Evolutionary conservation across 2,797 vertebrate genomes (phyloP), one percentile per base, ranked within the genome.

Genomic region (Sebastes minor): DNA sequence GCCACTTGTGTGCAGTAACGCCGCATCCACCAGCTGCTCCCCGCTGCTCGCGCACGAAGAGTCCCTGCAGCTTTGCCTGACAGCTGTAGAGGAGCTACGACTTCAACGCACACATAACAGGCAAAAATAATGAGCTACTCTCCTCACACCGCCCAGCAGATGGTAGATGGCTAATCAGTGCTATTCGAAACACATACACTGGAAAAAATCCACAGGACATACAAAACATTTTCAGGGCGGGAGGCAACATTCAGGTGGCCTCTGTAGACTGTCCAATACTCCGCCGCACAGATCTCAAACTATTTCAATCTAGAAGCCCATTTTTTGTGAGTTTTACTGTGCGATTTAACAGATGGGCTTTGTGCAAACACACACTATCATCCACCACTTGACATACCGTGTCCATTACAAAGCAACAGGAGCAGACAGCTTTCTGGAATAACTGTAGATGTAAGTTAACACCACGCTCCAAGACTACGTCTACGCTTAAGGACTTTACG

Each of bases 141-240:
- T 82, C 76, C 71, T 82, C 74, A 49, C 70, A 38, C 69, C 49
- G 80, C 86, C 83, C 86, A 89, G 89, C 91, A 94, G 91, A 93
- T 90, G 91, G 89, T 87, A 61, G 85, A 90, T 88, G 87, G 82
- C 86, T 90, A 87, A 93, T 95, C 90, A 90, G 83, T 14, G 9
- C 81, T 61, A 55, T 88, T 81, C 28, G 23, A 91, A 89, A 85
- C 62, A 28, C 75, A 79, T 27, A 53, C 25, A 71, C 77, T 68
- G 86, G 82, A 91, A 71, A 83, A 52, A 88, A 88, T 83, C 84
- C 86, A 87, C 82, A 68, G 86, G 85, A 89, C 64, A 65, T 60
- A 52, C 76, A 82, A 83, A 88, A 90, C 69, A 80, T 85, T 82
- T 87, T 87, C 71, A 79, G 67, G 65, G 76, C 27, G 28, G 53